Percentiles rank a stretch among this genome's conserved stretches.
phyloP scores from a whole-genome alignment of 2,113 vertebrate genomes.

The Oxygymnocypris stewartii region DNA sequence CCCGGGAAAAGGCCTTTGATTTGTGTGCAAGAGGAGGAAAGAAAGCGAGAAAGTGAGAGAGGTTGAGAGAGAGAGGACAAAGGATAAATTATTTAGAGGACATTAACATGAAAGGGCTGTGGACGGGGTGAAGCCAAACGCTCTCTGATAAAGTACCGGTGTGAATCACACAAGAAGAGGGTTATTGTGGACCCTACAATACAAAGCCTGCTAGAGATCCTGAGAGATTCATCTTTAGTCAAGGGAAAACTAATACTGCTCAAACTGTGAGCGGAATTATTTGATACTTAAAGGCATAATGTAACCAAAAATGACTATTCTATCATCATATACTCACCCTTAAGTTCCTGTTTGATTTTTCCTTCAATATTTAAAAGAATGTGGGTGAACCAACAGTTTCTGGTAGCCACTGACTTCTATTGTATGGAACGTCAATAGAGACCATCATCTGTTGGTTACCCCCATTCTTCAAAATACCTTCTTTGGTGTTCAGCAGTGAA shows the following conservation, averaged over 20 bases:
- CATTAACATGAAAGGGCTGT: slow-evolving; percentile 74
- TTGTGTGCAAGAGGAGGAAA: slow-evolving; percentile 8
- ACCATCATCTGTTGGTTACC: too few relatives aligned
- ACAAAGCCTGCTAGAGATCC: not conserved
- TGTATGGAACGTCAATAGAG: not conserved
- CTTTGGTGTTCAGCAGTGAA: too few relatives aligned
- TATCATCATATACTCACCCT: too few relatives aligned
- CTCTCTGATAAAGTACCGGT: slow-evolving; percentile 71
- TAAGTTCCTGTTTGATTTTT: too few relatives aligned
- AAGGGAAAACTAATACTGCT: not conserved
- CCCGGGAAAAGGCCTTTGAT: slow-evolving; percentile 16
- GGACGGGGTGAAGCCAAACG: slow-evolving; percentile 61
- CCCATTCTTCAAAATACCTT: too few relatives aligned
- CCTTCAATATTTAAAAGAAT: too few relatives aligned
- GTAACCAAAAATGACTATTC: not conserved
- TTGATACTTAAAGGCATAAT: not conserved
- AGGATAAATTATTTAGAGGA: slow-evolving; percentile 76
- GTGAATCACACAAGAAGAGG: slow-evolving; percentile 66
- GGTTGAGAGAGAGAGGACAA: slow-evolving; percentile 36
- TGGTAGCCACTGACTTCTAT: not conserved
- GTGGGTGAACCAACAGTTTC: not conserved
- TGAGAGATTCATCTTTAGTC: not conserved
- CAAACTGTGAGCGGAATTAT: not conserved
- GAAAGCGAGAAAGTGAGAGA: not conserved
- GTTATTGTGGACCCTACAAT: not conserved